Percentiles rank a stretch among this genome's conserved stretches.
phyloP scores from a whole-genome alignment of 2,113 vertebrate genomes.

The Rhinichthys klamathensis region DNA sequence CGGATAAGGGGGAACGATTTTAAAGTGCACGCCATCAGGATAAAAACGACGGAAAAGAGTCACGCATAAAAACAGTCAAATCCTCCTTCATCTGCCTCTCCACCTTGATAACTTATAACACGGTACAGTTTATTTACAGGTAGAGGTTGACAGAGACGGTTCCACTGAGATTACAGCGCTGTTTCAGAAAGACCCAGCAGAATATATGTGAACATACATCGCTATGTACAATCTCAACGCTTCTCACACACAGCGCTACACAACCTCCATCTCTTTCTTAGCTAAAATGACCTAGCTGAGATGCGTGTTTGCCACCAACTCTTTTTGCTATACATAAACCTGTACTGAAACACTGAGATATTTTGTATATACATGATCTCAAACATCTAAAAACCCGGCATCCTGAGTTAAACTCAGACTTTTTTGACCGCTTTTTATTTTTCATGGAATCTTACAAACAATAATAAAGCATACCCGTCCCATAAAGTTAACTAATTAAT shows the following conservation, averaged over 20 bases:
- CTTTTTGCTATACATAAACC: conserved; percentile 42
- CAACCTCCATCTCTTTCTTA: conserved; percentile 25
- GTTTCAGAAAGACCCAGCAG: conserved; percentile 59
- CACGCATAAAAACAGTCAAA: conserved; percentile 69
- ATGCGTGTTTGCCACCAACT: not conserved
- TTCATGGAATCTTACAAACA: conserved; percentile 42
- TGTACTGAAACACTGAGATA: conserved; percentile 47
- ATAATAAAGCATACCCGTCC: conserved; percentile 42
- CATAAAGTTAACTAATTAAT: conserved; percentile 48
- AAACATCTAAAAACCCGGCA: conserved; percentile 29
- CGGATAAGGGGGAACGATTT: conserved; percentile 50
- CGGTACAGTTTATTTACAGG: conserved; percentile 69
- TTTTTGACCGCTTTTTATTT: conserved; percentile 37
- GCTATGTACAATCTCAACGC: conserved; percentile 57
- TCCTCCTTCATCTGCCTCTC: conserved; percentile 66
- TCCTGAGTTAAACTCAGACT: conserved; percentile 48
- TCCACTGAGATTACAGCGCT: conserved; percentile 64
- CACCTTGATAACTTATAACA: conserved; percentile 65
- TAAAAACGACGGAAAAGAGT: conserved; percentile 57
- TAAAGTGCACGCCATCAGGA: conserved; percentile 77
- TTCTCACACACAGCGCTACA: conserved; percentile 26
- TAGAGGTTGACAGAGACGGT: conserved; percentile 56
- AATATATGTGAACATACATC: conserved; percentile 56
- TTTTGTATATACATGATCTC: conserved; percentile 48
- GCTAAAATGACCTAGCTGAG: conserved; percentile 6